Conservation (phyloP, 1,140 invertebrate species). For the Lordiphosa collinella region DNA sequence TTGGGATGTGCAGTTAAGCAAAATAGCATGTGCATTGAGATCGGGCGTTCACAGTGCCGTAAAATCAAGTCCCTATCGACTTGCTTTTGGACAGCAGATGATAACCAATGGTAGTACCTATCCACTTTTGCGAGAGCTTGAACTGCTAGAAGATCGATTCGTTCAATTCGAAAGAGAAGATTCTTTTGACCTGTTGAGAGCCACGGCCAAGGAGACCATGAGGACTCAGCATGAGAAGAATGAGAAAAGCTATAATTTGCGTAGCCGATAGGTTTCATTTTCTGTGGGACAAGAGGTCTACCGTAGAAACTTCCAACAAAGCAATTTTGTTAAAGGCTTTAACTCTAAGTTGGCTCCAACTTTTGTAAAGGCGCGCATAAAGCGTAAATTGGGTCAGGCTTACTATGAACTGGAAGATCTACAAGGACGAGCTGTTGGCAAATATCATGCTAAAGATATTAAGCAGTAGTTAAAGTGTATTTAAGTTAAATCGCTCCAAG, state of each 20-base stretch:
- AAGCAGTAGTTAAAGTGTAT: too few relatives aligned
- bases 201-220: neutral
- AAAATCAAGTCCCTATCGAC: neutral
- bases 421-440: too few relatives aligned
- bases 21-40: constrained; percentile 1
- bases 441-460: too few relatives aligned
- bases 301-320: too few relatives aligned
- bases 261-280: neutral
- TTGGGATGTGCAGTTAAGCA: constrained; percentile 10
- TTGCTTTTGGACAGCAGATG: neutral
- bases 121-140: neutral
- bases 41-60: neutral
- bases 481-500: too few relatives aligned
- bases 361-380: too few relatives aligned
- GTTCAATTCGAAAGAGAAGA: neutral
- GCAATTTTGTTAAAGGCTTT: too few relatives aligned
- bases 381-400: too few relatives aligned
- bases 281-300: neutral
- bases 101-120: neutral
- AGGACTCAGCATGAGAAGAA: neutral
- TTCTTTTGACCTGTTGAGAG: neutral
- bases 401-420: too few relatives aligned
- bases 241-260: neutral
- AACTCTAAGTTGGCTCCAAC: too few relatives aligned
- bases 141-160: neutral